These are phyloP conservation scores for Ashinkailepas kermadecensis DNA, from an alignment of 2,888 invertebrate genomes.

Conservation along the genomic window DNA sequence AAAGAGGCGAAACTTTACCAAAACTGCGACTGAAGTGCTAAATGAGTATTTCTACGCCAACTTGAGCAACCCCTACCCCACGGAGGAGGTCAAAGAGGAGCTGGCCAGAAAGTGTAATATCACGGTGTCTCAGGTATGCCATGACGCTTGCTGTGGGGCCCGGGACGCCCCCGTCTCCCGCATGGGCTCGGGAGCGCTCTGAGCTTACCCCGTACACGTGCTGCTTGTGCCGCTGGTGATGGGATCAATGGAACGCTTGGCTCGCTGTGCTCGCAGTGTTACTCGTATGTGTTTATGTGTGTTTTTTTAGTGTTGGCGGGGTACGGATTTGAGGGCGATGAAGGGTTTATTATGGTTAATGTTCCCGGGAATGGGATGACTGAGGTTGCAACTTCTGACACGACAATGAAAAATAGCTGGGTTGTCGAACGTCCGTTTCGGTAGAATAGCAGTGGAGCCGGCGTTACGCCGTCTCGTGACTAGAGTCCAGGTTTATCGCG, in stretches of 20 bases:
- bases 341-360: no score
- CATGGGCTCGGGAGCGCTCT: no score
- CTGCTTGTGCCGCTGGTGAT: not conserved
- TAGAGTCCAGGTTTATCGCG: no score
- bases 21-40: conserved; percentile 97
- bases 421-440: no score
- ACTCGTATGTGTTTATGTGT: not conserved
- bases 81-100: conserved; percentile 99
- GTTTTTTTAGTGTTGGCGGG: not conserved
- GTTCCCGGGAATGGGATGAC: no score
- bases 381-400: no score
- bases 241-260: not conserved
- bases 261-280: not conserved
- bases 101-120: conserved; percentile 98
- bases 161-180: no score
- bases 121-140: conserved; percentile 80
- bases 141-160: not conserved
- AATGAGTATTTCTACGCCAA: conserved; percentile 99
- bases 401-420: no score
- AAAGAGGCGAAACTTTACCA: conserved; percentile 45
- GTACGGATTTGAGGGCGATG: no score
- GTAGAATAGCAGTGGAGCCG: no score
- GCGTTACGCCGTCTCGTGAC: no score
- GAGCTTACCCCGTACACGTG: no score
- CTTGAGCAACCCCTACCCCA: conserved; percentile 98